A percentile compares a stretch with the other conserved stretches of the same genome.
phyloP scores from a whole-genome alignment of 2,797 vertebrate species.

The Lithobates pipiens region DNA sequence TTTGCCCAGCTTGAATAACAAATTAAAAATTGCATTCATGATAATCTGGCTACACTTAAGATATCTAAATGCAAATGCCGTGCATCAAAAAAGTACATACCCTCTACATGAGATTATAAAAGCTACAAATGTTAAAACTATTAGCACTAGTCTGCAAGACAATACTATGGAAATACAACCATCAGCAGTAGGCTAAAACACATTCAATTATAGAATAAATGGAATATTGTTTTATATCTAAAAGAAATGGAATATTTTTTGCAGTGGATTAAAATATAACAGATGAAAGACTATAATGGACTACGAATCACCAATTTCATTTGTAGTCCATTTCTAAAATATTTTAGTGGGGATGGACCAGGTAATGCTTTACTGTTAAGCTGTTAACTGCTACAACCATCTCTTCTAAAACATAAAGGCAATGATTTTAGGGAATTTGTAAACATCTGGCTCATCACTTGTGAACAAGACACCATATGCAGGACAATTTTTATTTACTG shows the following conservation, averaged over 20 bases:
- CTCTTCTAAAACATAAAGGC: constrained; percentile 33
- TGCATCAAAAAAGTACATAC: constrained; percentile 35
- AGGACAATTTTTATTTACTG: constrained; percentile 43
- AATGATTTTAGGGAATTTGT: constrained; percentile 46
- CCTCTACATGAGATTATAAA: constrained; percentile 51
- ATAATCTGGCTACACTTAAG: constrained; percentile 47
- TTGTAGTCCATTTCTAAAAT: constrained; percentile 57
- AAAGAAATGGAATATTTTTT: constrained; percentile 56
- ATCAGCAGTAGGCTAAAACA: constrained; percentile 25
- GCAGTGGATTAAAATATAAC: constrained; percentile 62
- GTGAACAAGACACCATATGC: constrained; percentile 53
- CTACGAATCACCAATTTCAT: constrained; percentile 60
- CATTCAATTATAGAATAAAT: constrained; percentile 48
- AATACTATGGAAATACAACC: background rate
- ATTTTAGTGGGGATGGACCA: constrained; percentile 45
- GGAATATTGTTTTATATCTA: constrained; percentile 50
- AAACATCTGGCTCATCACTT: constrained; percentile 52
- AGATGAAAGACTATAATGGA: constrained; percentile 62
- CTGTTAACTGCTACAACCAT: constrained; percentile 16
- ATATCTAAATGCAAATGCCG: constrained; percentile 33
- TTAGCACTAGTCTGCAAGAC: constrained; percentile 14
- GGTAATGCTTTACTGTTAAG: constrained; percentile 45
- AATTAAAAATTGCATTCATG: constrained; percentile 55
- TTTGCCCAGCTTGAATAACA: constrained; percentile 23
- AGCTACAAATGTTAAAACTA: constrained; percentile 18